A percentile compares a stretch with the other conserved stretches of the same genome.
Conservation (phyloP, 1,140 invertebrate species). For the Melitaea cinxia region DNA sequence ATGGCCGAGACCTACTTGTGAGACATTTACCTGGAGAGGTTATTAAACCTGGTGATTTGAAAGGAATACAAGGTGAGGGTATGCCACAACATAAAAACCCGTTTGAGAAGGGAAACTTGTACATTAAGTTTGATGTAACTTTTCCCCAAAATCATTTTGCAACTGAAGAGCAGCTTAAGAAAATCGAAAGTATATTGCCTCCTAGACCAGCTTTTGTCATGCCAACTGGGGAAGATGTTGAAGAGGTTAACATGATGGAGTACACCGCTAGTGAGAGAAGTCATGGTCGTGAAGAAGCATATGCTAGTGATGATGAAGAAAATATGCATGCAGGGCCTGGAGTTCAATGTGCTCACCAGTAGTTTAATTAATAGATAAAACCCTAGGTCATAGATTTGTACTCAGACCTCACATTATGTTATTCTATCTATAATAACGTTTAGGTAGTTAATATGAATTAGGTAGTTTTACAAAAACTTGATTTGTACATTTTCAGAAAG, state of each 20-base stretch:
- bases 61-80: conserved; percentile 91
- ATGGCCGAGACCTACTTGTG: conserved; percentile 90
- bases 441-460: conserved; percentile 67
- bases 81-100: conserved; percentile 94
- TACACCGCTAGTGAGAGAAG: conserved; percentile 84
- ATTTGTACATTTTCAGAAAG: conserved; percentile 25
- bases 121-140: conserved; percentile 91
- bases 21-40: conserved; percentile 88
- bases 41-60: conserved; percentile 90
- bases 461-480: conserved; percentile 32
- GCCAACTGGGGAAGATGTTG: conserved; percentile 88
- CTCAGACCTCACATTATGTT: conserved; percentile 71
- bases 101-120: conserved; percentile 93
- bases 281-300: conserved; percentile 83
- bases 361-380: conserved; percentile 67
- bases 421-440: conserved; percentile 61
- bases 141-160: conserved; percentile 93
- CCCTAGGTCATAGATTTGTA: conserved; percentile 58
- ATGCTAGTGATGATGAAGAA: conserved; percentile 87
- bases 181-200: conserved; percentile 88
- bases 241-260: conserved; percentile 91
- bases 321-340: conserved; percentile 82
- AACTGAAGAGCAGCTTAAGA: conserved; percentile 85
- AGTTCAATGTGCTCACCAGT: conserved; percentile 88
- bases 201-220: conserved; percentile 84